Evolutionary conservation across 2,797 vertebrate species (phyloP).

Genomic region (Malacoraja senta): DNA sequence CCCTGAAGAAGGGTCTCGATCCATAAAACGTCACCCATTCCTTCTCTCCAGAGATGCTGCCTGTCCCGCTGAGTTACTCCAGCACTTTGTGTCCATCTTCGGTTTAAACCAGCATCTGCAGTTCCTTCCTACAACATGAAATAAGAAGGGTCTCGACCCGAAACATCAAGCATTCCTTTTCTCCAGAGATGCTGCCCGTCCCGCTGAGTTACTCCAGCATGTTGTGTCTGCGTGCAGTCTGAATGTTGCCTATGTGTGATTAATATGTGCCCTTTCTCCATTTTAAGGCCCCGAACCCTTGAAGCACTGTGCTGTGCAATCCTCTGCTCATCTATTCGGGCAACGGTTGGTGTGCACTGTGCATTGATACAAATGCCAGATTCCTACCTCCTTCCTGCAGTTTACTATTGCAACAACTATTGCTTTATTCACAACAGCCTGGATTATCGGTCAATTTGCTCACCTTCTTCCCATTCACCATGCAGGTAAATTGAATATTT

Average conservation of each 20-base stretch:
- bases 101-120: no score
- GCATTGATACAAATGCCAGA: background rate
- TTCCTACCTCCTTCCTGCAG: background rate
- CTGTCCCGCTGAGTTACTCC: no score
- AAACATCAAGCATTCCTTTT: no score
- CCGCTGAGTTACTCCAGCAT: no score
- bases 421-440: background rate
- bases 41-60: no score
- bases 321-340: background rate
- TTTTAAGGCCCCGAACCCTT: background rate
- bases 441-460: background rate
- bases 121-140: no score
- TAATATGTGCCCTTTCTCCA: background rate
- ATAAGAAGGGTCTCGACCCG: no score
- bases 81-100: no score
- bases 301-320: background rate
- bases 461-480: background rate
- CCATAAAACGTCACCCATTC: no score
- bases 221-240: background rate
- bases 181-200: no score
- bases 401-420: background rate
- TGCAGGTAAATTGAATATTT: background rate
- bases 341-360: background rate
- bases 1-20: no score
- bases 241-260: background rate